Conservation (phyloP, 2,113 vertebrate species). For the Ginglymostoma cirratum region DNA sequence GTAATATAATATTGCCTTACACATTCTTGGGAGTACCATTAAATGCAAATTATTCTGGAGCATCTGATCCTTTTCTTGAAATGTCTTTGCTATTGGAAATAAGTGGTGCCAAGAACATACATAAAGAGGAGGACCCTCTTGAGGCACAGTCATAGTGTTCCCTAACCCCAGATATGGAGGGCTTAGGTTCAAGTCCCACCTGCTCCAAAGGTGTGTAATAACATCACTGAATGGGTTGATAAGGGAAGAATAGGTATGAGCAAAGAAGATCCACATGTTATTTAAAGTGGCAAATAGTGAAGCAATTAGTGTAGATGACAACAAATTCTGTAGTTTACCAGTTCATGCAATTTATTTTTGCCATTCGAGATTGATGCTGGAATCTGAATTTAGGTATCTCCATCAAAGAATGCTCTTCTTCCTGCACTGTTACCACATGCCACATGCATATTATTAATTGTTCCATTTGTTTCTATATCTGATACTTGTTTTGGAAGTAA, state of each 20-base stretch:
- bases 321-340: not conserved
- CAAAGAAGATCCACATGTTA: not conserved
- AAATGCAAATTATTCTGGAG: not conserved
- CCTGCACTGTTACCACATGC: not conserved
- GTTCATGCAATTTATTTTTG: not conserved
- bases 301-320: not conserved
- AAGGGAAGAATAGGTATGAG: not conserved
- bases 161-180: too few relatives aligned
- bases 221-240: too few relatives aligned
- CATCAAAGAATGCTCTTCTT: not conserved
- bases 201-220: too few relatives aligned
- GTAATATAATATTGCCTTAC: not conserved
- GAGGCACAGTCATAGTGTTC: too few relatives aligned
- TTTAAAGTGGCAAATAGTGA: not conserved
- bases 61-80: not conserved
- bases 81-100: not conserved
- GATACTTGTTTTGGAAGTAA: not conserved
- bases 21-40: not conserved
- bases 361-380: not conserved
- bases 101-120: not conserved
- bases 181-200: too few relatives aligned
- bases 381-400: not conserved
- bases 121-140: too few relatives aligned
- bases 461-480: not conserved
- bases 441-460: not conserved